Base-by-base conservation (phyloP, 2,888 invertebrate species). In the Emmelina monodactyla region DNA sequence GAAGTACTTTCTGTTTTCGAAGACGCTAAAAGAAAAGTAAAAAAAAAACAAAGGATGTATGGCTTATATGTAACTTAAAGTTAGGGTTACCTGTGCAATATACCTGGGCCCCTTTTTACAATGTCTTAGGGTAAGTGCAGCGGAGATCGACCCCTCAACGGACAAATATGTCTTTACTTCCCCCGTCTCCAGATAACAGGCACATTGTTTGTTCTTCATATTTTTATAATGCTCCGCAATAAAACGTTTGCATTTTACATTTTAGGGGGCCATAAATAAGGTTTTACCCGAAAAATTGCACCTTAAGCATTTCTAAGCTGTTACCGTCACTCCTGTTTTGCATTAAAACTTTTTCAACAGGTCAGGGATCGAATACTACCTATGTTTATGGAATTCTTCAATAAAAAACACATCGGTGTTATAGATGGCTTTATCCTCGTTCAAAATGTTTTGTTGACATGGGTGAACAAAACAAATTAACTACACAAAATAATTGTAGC, bases 231-330 rank as follows among this genome's bases (percentile, higher is more conserved):
- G 67, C 68, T 62, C 51, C 51, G 69, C 72, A 76, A 75, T 79
- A 78, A 76, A 79, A 78, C 65, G 70, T 75, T 75, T 70, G 69
- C 67, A 72, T 75, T 76, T 76, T 70, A 72, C 71, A 76, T 76
- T 75, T 73, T 68, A 67, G 66, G 66, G 62, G 69, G 58, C 59
- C 70, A 75, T 75, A 75, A 76, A 76, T 76, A 75, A 69, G 66
- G 65, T 58, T 61, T 50, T 62, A 62, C 62, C 58, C 59, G 64
- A 71, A 70, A 76, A 76, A 79, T 79, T 76, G 75, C 76, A 76
- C 73, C 76, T 72, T 72, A 76, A 78, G 75, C 72, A 71, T 72
- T 68, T 73, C 62, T 64, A 57, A 71, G 69, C 58, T 64, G 58
- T 58, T 46, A 50, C 64, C 61, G 63, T 61, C 69, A 73, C 69